Base-by-base conservation (phyloP, 2,113 vertebrate genomes). In the Thamnophis sirtalis region DNA sequence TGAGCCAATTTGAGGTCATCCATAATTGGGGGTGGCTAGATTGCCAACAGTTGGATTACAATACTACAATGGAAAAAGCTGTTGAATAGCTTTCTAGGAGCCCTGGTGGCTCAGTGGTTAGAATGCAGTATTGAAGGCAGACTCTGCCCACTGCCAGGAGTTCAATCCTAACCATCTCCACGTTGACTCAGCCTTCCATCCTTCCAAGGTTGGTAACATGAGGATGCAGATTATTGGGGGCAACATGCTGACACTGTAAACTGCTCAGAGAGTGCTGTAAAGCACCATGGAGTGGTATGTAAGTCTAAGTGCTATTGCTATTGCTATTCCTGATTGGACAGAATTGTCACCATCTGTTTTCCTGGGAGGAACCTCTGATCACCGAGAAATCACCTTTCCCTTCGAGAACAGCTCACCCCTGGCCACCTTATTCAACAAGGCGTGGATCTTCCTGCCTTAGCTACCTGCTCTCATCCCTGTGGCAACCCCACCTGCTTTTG, bases 241-340 rank as follows among this genome's bases (percentile, higher is more conserved):
- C 11, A n/a, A 68, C 1, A 68, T 1, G 13, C 28, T 68, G 28
- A 68, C 5, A 1, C 11, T 33, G 28, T 33, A 68, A 68, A 68
- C 13, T 0, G 0, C 63, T 68, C 5, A 33, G 5, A n/a, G 13
- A 5, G 5, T 4, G 11, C 28, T 1, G 13, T 15, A 33, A 68
- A n/a, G 63, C 11, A 15, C 28, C 5, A 0, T 33, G 63, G 11
- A 68, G 60, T 4, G 1, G 4, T 68, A 68, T n/a, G 13, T n/a
- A 68, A 68, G 11, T 68, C 60, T 13, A n/a, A 24, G 3, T 13
- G n/a, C n/a, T n/a, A n/a, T n/a, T n/a, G 28, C 28, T 68, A 5
- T 63, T 63, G 28, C 11, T 68, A 15, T 68, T n/a, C 4, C 28
- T 33, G 28, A 38, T 38, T 13, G 33, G 28, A 19, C 28, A 38